Evolutionary conservation across 64 coral and sea anemone species (phyloP), one percentile per base, ranked within the genome.

Genomic region (Pachyseris speciosa): DNA sequence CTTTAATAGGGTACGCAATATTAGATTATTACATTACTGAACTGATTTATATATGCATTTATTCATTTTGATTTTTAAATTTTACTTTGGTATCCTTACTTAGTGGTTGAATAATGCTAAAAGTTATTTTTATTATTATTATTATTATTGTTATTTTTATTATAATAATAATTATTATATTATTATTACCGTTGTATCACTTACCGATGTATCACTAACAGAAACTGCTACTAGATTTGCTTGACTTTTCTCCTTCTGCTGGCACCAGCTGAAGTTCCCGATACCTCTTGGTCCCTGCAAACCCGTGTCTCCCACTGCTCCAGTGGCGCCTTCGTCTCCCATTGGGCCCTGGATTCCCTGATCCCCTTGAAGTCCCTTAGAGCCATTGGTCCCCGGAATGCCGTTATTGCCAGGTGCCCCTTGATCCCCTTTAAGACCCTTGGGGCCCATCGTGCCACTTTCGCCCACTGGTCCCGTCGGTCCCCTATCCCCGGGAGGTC

Each of bases 241-340:
- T 13, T 15, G 52, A 13, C 22, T 20, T 57, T 39, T 4, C 7
- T 4, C 25, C 31, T 61, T 37, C 32, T 12, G 13, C 7, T 37
- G 29, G 33, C 77, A 81, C 77, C 77, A 81, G 34, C 77, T 81
- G 77, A 81, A 81, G 52, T 81, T 81, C 0, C 77, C 77, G 11
- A 81, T 81, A 0, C 77, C 77, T 11, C n/a, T 32, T 26, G 33
- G 52, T 17, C 83, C 83, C 15, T 10, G 5, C 28, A 10, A 12
- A 40, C 83, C 83, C 4, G 0, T 1, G 26, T 24, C 13, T 30
- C 87, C 87, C 2, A 5, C 1, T 2, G 60, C 1, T 30, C 87
- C 87, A 13, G 20, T 26, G 24, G 1, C 4, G 8, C 77, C 77
- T 1, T 10, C 50, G 16, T 41, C 34, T 15, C 87, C 87, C 0